Conservation (phyloP, 1,140 invertebrate genomes). For the Araneus ventricosus region DNA sequence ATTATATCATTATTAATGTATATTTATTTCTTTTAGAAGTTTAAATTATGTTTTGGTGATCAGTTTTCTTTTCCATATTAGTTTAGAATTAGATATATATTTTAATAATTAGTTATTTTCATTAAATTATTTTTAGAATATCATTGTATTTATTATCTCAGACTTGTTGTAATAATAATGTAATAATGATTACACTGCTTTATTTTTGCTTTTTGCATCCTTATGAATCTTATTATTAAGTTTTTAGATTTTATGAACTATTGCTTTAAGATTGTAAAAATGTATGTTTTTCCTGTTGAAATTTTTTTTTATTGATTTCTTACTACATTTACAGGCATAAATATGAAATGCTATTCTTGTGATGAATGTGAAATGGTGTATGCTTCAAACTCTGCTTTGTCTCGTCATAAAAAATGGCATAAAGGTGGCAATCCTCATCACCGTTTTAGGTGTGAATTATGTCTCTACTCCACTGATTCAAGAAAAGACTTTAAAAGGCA, state of each 20-base stretch:
- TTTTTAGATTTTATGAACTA: too few species aligned
- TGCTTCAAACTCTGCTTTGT: constrained; percentile 69
- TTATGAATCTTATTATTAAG: too few species aligned
- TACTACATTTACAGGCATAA: constrained; percentile 16
- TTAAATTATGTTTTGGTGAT: background rate
- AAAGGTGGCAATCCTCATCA: constrained; percentile 65
- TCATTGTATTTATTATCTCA: background rate
- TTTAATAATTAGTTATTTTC: background rate
- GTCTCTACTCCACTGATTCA: constrained; percentile 63
- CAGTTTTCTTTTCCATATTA: background rate
- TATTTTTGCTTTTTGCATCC: too few species aligned
- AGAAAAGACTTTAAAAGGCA: constrained; percentile 67
- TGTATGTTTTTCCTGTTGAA: background rate
- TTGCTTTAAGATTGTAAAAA: background rate
- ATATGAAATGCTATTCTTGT: constrained; percentile 64
- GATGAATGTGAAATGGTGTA: constrained; percentile 73
- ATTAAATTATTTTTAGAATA: background rate
- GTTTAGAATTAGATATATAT: background rate
- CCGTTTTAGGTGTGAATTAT: constrained; percentile 62
- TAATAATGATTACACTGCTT: too few species aligned
- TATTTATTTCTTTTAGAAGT: background rate
- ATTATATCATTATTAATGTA: too few species aligned
- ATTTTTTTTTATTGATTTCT: background rate
- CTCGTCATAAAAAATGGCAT: constrained; percentile 72
- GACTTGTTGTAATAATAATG: too few species aligned